Evolutionary conservation across 2,113 vertebrate genomes (phyloP), one percentile per base, ranked within the genome.

Genomic region (Petrocephalus zakoni): DNA sequence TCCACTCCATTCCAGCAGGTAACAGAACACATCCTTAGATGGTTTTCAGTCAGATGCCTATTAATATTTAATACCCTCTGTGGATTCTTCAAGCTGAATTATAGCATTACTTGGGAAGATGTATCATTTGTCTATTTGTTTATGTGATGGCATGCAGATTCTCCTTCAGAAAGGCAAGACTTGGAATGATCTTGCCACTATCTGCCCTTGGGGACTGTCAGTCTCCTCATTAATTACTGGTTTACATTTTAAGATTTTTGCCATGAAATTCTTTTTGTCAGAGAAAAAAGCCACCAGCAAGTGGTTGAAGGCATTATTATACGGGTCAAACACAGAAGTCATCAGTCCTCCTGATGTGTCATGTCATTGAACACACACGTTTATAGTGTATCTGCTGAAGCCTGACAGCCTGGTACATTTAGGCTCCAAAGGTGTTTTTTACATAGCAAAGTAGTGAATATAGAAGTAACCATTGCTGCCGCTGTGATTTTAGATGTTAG

Each of bases 1-100:
- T 34, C 52, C 6, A 56, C 84, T 86, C 15, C 52, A n/a, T 86
- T 49, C 52, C 51, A 56, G 84, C 84, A 86, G 84, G 84, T 86
- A 86, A 53, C 0, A 25, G 29, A 64, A 64, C 10, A 22, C 22
- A 21, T 46, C 6, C 29, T 46, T 46, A 61, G 4, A 46, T 22
- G 34, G 2, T 46, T 61, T 29, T 47, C 56, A 61, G 61, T 46
- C 53, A 47, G 37, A 37, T n/a, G 34, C 17, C 53, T 42, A 42
- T 87, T 21, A 58, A 61, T 61, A 29, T 87, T 42, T 87, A 37
- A 61, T 55, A n/a, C 25, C 52, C 84, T 21, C 49, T 85, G n/a
- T 53, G 25, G 29, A 61, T 17, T 15, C n/a, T 21, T 21, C 49
- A 46, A 78, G 9, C 55, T 52, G 47, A 85, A 34, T 85, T 85